A percentile compares a stretch with the other conserved stretches of the same genome.
phyloP scores from a whole-genome alignment of 2,888 invertebrate species.

The Blera fallax region DNA sequence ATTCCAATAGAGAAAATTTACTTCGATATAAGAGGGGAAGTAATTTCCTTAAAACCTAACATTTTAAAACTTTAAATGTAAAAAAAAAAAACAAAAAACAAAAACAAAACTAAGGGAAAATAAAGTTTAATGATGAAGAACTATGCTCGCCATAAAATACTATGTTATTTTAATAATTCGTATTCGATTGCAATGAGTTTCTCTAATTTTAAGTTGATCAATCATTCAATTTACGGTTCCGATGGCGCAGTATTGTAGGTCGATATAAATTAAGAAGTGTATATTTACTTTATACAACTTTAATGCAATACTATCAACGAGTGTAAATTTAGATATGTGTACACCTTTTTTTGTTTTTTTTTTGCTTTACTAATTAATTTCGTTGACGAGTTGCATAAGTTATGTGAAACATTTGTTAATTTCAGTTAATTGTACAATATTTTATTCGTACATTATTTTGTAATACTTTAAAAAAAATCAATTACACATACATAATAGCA shows the following conservation, averaged over 20 bases:
- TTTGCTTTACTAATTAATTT: conserved; percentile 26
- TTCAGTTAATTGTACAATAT: conserved; percentile 36
- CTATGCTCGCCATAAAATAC: conserved; percentile 43
- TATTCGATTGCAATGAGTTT: conserved; percentile 27
- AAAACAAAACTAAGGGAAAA: not conserved
- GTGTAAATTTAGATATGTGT: conserved; percentile 38
- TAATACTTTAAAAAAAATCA: conserved; percentile 24
- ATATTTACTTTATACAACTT: conserved; percentile 5
- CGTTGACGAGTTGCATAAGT: not conserved
- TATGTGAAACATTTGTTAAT: conserved; percentile 8
- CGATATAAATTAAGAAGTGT: not conserved
- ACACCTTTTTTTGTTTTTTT: not conserved
- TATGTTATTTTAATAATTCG: not conserved
- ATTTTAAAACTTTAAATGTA: conserved; percentile 22
- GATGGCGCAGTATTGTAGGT: conserved; percentile 57
- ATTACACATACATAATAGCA: conserved; percentile 47
- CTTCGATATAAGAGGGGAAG: conserved; percentile 38
- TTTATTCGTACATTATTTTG: conserved; percentile 25
- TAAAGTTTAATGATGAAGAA: not conserved
- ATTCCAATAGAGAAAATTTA: conserved; percentile 71
- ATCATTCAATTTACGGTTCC: conserved; percentile 21
- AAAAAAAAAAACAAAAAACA: conserved; percentile 19
- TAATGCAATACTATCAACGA: conserved; percentile 65
- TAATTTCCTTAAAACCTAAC: conserved; percentile 4
- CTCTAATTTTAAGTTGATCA: conserved; percentile 25